Evolutionary conservation across 2,797 vertebrate genomes (phyloP), one percentile per base, ranked within the genome.

Genomic region (Acipenser transmontanus): DNA sequence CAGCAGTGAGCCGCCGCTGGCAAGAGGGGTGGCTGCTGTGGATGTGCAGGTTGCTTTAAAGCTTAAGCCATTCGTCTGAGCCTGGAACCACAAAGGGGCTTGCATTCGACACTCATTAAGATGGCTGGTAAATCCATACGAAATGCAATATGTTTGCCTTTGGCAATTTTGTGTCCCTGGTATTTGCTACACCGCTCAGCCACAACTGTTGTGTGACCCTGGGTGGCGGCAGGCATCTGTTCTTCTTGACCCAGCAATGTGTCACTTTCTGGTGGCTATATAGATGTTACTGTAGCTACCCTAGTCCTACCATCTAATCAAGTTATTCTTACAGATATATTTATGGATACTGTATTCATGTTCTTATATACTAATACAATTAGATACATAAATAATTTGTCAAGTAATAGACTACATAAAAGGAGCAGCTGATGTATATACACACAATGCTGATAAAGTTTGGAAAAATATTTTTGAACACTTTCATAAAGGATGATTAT

Each of bases 181-280:
- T 57, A 11, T 57, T 13, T 7, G 7, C 54, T 57, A 57, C 6
- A 57, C 34, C 54, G 4, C 54, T n/a, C 12, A 57, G 34, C 34
- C 34, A 57, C 54, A 57, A 57, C 54, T 57, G 54, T 57, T 57
- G 9, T 11, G 9, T 57, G 54, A 57, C 54, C 54, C 54, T n/a
- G 6, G 14, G 54, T 57, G 54, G 11, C 14, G 54, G 12, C 54
- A 57, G 48, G 54, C 20, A 56, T 20, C 61, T 48, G 62, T 50
- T 50, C 7, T 50, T 11, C 49, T 11, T 65, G n/a, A 47, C 51
- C 17, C 54, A 59, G 54, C 47, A n/a, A 14, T 13, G 49, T 6
- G 12, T 59, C 6, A 13, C 54, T 66, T 14, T 20, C 56, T 34
- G 17, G 34, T 5, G 10, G 34, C 14, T 47, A n/a, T 51, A 65